Percentiles rank a stretch among this genome's conserved stretches.
Evolutionary conservation across 2,888 invertebrate genomes (phyloP).

Genomic region (Hirtodrosophila cameraria): DNA sequence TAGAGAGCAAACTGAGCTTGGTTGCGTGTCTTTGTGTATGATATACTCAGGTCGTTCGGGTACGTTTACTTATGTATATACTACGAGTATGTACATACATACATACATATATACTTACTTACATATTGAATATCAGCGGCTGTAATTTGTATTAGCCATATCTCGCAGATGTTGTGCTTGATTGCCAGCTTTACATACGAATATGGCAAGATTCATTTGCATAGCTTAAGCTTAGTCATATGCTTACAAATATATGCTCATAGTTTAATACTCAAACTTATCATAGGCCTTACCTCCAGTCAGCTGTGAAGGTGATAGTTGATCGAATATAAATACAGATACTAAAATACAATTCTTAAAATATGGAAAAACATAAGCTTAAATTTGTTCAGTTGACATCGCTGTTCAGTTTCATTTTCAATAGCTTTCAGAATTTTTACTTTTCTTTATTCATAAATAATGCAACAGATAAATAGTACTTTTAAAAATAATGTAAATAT

Average conservation of each 20-base stretch:
- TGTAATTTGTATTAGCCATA: conserved; percentile 51
- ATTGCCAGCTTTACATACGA: conserved; percentile 39
- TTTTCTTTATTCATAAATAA: too few species aligned
- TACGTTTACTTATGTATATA: conserved; percentile 22
- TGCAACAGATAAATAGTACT: too few species aligned
- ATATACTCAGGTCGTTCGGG: conserved; percentile 36
- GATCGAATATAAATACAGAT: not conserved
- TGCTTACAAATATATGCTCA: conserved; percentile 9
- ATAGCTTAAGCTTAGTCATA: conserved; percentile 59
- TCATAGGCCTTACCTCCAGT: conserved; percentile 28
- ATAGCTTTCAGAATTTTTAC: too few species aligned
- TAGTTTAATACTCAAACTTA: not conserved
- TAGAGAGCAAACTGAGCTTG: conserved; percentile 9
- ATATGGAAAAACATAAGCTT: too few species aligned
- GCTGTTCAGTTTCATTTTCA: too few species aligned
- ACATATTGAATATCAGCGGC: conserved; percentile 35
- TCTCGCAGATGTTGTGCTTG: conserved; percentile 56
- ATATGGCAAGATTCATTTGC: conserved; percentile 64
- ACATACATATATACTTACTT: conserved; percentile 20
- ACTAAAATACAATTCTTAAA: not conserved
- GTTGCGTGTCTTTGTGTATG: conserved; percentile 18
- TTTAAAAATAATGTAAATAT: too few species aligned
- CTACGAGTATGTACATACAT: conserved; percentile 2
- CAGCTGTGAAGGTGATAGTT: conserved; percentile 35
- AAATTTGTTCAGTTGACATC: too few species aligned